A percentile compares a stretch with the other conserved stretches of the same genome.
phyloP scores from a whole-genome alignment of 2,797 vertebrate species.

The Hypotaenidia okinawae region DNA sequence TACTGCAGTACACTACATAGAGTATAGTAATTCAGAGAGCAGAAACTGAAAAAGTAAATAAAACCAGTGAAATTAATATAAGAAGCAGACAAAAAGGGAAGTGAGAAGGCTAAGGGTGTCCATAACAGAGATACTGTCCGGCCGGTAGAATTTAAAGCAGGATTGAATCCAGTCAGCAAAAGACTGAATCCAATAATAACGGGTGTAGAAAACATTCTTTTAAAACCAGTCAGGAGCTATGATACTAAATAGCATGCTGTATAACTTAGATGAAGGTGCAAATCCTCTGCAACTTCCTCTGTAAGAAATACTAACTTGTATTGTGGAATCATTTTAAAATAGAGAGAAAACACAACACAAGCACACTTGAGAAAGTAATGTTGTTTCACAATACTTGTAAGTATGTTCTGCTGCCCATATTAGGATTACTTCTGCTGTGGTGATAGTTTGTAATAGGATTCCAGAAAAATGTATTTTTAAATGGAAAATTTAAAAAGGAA shows the following conservation, averaged over 20 bases:
- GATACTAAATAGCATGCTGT: background rate
- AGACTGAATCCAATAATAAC: background rate
- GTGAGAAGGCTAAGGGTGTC: background rate
- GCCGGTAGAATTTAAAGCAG: background rate
- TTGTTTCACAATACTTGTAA: background rate
- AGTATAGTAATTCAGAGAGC: background rate
- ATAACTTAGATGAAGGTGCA: background rate
- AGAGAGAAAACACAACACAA: background rate
- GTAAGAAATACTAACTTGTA: background rate
- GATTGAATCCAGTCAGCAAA: background rate
- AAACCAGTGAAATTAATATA: background rate
- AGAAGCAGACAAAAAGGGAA: background rate
- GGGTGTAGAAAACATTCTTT: background rate
- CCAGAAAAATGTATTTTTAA: background rate
- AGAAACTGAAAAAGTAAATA: background rate
- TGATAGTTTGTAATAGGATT: background rate
- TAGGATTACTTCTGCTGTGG: background rate
- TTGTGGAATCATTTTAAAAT: background rate
- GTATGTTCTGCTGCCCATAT: background rate
- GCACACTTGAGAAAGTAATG: background rate
- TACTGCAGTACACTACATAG: rapidly evolving
- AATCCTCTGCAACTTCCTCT: background rate
- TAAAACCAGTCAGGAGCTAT: background rate
- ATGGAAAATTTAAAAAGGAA: background rate
- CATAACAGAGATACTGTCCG: background rate